phyloP scores from a whole-genome alignment of 2,888 invertebrate genomes.

The Callimorpha dominula region DNA sequence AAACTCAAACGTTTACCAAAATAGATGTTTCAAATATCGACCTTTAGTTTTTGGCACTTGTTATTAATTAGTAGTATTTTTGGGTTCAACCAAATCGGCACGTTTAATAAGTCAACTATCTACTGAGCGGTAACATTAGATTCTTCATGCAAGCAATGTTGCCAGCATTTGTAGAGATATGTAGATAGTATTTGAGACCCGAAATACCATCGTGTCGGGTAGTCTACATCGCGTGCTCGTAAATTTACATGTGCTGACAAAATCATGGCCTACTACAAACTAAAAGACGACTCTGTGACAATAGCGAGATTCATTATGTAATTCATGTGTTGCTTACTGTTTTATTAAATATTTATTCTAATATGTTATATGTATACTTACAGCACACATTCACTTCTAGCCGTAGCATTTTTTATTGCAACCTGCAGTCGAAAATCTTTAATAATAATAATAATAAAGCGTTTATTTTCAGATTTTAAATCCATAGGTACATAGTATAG shows the following conservation, averaged over 20 bases:
- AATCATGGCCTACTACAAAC: slow-evolving; percentile 6
- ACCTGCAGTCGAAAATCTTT: too few species aligned
- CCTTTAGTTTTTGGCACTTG: too few species aligned
- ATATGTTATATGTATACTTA: neutral
- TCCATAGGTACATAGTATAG: too few species aligned
- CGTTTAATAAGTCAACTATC: too few species aligned
- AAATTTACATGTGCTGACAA: slow-evolving; percentile 15
- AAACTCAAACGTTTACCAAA: too few species aligned
- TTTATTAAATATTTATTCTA: neutral
- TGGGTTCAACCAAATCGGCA: too few species aligned
- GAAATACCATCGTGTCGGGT: neutral
- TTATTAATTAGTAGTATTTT: too few species aligned
- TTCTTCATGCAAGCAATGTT: neutral
- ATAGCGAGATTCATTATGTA: neutral
- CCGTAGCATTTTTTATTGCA: too few species aligned
- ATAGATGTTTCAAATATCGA: too few species aligned
- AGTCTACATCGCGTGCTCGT: slow-evolving; percentile 6
- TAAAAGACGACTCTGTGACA: neutral
- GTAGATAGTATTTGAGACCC: neutral
- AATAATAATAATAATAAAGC: too few species aligned
- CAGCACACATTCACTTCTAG: neutral
- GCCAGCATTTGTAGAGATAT: neutral
- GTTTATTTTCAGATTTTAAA: too few species aligned
- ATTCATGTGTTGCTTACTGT: neutral
- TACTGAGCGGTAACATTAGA: too few species aligned